Percentiles rank a stretch among this genome's conserved stretches.
phyloP scores from a whole-genome alignment of 2,113 vertebrate genomes.

The Clarias magur region DNA sequence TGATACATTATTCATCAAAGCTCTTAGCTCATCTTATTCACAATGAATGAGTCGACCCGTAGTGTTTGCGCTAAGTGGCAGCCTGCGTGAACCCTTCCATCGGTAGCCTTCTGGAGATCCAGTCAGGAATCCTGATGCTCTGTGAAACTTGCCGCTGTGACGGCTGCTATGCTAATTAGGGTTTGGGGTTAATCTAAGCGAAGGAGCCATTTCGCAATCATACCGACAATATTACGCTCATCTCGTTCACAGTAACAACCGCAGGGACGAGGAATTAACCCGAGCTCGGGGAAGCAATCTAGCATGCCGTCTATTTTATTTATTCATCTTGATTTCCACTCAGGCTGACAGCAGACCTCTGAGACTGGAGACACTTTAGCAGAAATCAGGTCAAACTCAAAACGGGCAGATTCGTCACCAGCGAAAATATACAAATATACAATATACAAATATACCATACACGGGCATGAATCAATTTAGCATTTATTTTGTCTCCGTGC shows the following conservation, averaged over 20 bases:
- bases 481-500: not conserved
- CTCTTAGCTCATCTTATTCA: constrained; percentile 3
- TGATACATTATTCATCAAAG: constrained; percentile 32
- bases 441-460: too few relatives aligned
- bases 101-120: not conserved
- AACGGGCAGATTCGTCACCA: not conserved
- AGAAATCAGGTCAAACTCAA: not conserved
- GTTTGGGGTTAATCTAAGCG: constrained; percentile 6
- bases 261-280: constrained; percentile 16
- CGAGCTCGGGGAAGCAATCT: not conserved
- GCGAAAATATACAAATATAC: not conserved
- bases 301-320: constrained; percentile 11
- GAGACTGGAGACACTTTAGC: not conserved
- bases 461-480: too few relatives aligned
- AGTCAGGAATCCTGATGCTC: not conserved
- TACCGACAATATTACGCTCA: not conserved
- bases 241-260: constrained; percentile 6
- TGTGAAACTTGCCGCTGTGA: not conserved
- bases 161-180: not conserved
- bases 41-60: not conserved
- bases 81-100: not conserved
- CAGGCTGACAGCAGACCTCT: not conserved
- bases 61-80: not conserved
- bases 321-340: not conserved
- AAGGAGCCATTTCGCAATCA: constrained; percentile 2